Conservation (phyloP, 2,888 invertebrate species). For the Periphyllus acericola region DNA sequence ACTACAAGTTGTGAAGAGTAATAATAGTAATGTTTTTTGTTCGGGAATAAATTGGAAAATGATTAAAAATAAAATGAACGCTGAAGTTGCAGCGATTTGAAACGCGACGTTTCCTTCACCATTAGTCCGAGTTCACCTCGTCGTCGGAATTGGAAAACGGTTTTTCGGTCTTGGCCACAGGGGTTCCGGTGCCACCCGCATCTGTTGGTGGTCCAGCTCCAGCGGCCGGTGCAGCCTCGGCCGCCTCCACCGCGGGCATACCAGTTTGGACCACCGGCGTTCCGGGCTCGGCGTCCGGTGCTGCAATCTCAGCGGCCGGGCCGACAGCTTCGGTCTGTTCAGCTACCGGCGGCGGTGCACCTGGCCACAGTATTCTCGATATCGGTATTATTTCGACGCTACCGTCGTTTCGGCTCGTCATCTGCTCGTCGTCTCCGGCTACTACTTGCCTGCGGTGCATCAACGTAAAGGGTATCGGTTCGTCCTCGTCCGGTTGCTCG, state of each 20-base stretch:
- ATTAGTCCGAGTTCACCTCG: background rate
- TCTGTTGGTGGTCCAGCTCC: background rate
- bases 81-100: background rate
- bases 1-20: background rate
- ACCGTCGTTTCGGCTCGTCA: background rate
- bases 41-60: background rate
- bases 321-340: background rate
- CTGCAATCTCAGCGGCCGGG: too few relatives aligned
- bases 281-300: too few relatives aligned
- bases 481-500: background rate
- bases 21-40: background rate
- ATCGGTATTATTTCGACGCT: background rate
- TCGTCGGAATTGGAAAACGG: background rate
- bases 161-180: background rate
- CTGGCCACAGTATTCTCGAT: background rate
- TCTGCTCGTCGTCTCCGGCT: background rate
- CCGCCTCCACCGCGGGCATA: too few relatives aligned
- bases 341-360: background rate
- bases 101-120: background rate
- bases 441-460: background rate
- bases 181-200: background rate
- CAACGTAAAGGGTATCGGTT: background rate
- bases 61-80: background rate
- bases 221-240: background rate
- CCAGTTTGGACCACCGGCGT: too few relatives aligned